These are phyloP conservation scores for Trichomycterus rosablanca DNA, from an alignment of 2,113 vertebrate species.

Conservation along the genomic window DNA sequence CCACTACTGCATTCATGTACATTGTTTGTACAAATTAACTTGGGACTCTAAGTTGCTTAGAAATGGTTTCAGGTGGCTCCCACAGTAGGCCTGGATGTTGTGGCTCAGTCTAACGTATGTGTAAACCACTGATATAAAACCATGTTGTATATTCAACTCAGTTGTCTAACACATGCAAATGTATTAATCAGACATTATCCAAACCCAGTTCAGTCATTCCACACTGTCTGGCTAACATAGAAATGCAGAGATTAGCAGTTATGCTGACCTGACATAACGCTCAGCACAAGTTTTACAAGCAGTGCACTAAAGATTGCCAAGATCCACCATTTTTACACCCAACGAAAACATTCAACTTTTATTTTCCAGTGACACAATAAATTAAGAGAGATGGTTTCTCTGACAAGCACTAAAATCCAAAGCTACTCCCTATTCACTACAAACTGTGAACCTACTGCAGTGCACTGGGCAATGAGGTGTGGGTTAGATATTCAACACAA, in stretches of 20 bases:
- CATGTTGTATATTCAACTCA: neutral
- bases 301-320: slow-evolving; percentile 42
- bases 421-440: too few relatives aligned
- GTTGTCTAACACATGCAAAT: neutral
- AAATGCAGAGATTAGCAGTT: slow-evolving; percentile 2
- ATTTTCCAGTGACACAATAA: neutral
- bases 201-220: neutral
- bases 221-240: slow-evolving; percentile 35
- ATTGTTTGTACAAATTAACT: too few relatives aligned
- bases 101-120: too few relatives aligned
- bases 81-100: too few relatives aligned
- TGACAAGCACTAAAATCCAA: neutral
- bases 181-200: neutral
- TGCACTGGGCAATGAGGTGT: too few relatives aligned
- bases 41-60: too few relatives aligned
- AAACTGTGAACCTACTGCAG: too few relatives aligned
- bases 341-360: neutral
- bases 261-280: slow-evolving; percentile 26
- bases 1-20: too few relatives aligned
- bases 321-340: too few relatives aligned
- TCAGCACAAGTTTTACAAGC: slow-evolving; percentile 31
- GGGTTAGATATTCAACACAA: too few relatives aligned
- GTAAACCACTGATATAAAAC: neutral
- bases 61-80: too few relatives aligned
- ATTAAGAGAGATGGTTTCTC: neutral